Conservation (phyloP, 2,888 invertebrate species). For the Polietes domitor region DNA sequence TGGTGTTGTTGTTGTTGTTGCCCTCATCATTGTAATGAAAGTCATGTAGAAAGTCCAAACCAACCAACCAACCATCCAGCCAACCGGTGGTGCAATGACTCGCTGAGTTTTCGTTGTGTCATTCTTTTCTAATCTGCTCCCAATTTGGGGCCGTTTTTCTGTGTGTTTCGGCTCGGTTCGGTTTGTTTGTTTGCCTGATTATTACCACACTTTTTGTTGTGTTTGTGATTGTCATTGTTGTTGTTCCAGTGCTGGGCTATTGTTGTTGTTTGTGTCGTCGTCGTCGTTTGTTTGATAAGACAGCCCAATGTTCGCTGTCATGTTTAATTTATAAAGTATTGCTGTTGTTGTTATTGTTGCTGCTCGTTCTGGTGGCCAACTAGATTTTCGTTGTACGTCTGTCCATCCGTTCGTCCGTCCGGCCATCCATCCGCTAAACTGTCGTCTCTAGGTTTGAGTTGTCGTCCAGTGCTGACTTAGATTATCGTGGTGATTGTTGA, state of each 20-base stretch:
- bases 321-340: slow-evolving; percentile 45
- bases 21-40: background rate
- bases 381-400: background rate
- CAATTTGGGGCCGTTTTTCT: background rate
- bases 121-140: slow-evolving; percentile 11
- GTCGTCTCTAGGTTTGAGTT: background rate
- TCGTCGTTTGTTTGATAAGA: slow-evolving; percentile 16
- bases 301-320: slow-evolving; percentile 50
- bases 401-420: background rate
- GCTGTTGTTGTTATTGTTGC: background rate
- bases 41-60: slow-evolving; percentile 1
- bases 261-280: background rate
- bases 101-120: background rate
- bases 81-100: background rate
- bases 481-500: background rate
- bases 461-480: background rate
- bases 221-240: background rate
- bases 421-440: background rate
- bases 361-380: background rate
- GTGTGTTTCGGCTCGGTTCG: background rate
- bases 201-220: background rate
- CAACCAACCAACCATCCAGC: no score
- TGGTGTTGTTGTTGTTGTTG: background rate
- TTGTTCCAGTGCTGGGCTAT: background rate
- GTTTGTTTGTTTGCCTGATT: background rate